Evolutionary conservation across 2,797 vertebrate genomes (phyloP).

Genomic region (Melanotaenia maccullochi): DNA sequence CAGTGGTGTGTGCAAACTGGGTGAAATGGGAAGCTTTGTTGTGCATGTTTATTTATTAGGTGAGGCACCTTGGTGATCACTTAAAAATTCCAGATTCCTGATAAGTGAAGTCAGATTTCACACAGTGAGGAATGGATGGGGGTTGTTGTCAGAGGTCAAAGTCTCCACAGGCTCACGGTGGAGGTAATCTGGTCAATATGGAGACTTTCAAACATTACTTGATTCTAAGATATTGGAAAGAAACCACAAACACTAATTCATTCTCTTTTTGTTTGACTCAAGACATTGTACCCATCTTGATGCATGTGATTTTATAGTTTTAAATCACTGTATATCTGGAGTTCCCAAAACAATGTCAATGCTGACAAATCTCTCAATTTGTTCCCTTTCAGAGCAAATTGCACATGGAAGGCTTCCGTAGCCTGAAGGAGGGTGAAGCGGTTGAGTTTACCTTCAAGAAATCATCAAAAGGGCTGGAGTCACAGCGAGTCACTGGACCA

Average conservation of each 20-base stretch:
- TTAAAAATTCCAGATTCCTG: conserved; percentile 53
- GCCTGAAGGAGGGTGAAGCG: conserved; percentile 94
- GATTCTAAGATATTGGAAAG: neutral
- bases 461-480: conserved; percentile 94
- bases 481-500: conserved; percentile 92
- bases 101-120: conserved; percentile 50
- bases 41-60: conserved; percentile 45
- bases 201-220: conserved; percentile 3
- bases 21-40: conserved; percentile 25
- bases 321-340: neutral
- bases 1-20: conserved; percentile 3
- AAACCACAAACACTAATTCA: neutral
- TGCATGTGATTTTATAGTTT: neutral
- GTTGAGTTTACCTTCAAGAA: conserved; percentile 98
- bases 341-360: neutral
- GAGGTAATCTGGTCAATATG: conserved; percentile 26
- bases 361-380: conserved; percentile 6
- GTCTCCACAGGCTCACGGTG: conserved; percentile 13
- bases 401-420: conserved; percentile 98
- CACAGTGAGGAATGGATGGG: conserved; percentile 25
- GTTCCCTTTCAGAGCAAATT: conserved; percentile 90
- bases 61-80: conserved; percentile 34
- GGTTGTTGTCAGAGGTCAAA: conserved; percentile 41
- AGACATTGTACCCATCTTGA: neutral
- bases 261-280: neutral